Base-by-base conservation (phyloP, 2,113 vertebrate species). In the Podiceps cristatus region DNA sequence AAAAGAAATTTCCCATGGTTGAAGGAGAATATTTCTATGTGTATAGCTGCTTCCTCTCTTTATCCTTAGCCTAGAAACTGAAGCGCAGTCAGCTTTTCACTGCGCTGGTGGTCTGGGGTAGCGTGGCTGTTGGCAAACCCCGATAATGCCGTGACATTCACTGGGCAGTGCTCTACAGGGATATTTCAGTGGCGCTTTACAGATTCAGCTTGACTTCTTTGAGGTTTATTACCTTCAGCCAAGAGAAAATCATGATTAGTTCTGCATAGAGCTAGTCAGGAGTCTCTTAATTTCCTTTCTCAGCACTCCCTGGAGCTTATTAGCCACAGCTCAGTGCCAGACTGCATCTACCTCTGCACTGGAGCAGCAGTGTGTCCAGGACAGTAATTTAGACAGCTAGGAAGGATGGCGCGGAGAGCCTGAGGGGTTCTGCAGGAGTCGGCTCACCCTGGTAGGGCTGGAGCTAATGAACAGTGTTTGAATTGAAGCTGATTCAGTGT, bases 321-420 rank as follows among this genome's bases (percentile, higher is more conserved):
- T 96, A 93, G 69, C 50, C 69, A 47, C 91, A 93, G 93, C 86
- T 93, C 91, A 93, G 73, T 93, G 93, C 96, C 96, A 96, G 73
- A 93, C 19, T 40, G 33, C 84, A 96, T 97, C 91, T 95, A 13
- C 31, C 50, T 94, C 76, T 67, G 55, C 28, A 6, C 84, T 55
- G 91, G 88, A 97, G 96, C 91, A 81, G 83, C 11, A 13, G 45
- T 3, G 5, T 67, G 94, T 77, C 60, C 64, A 63, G 86, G 59
- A 69, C 50, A 84, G 83, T 84, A 89, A 95, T 93, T 94, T 74
- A 75, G 80, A 64, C 89, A 84, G 84, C 89, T 67, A 20, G 84
- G 91, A 87, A 89, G 73, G 56, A 42, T 44, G 73, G 72, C 3
- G 5, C 1, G 3, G 76, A 90, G 56, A 93, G 94, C 96, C 93